Percentiles rank a stretch among this genome's conserved stretches.
phyloP scores from a whole-genome alignment of 2,113 vertebrate genomes.

The Beaufortia kweichowensis region DNA sequence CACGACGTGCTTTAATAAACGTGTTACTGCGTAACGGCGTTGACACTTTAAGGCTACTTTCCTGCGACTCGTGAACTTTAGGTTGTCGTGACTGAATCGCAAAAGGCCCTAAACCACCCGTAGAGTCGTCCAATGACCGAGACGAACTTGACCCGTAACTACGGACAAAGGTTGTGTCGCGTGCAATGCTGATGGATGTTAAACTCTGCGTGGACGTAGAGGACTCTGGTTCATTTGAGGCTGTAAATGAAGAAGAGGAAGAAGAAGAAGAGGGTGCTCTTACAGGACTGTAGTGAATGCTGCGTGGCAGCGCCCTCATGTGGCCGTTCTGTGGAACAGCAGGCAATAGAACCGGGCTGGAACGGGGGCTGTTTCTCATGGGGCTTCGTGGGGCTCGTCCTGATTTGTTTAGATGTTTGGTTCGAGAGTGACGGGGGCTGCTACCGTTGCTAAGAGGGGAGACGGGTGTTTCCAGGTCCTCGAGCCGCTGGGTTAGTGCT shows the following conservation, averaged over 20 bases:
- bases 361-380: conserved; percentile 56
- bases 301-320: conserved; percentile 65
- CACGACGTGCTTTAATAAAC: conserved; percentile 62
- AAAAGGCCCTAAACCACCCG: conserved; percentile 43
- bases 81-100: conserved; percentile 13
- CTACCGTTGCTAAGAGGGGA: conserved; percentile 67
- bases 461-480: conserved; percentile 80
- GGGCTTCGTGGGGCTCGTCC: conserved; percentile 71
- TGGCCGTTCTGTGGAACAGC: conserved; percentile 24
- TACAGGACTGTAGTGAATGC: conserved; percentile 76
- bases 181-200: conserved; percentile 55
- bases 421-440: conserved; percentile 74
- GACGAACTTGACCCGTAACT: conserved; percentile 58
- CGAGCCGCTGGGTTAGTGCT: conserved; percentile 77
- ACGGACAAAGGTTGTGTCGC: conserved; percentile 69
- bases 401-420: conserved; percentile 74
- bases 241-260: conserved; percentile 44
- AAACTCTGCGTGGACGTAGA: conserved; percentile 44
- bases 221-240: conserved; percentile 40
- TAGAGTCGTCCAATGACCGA: conserved; percentile 35
- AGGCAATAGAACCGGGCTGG: conserved; percentile 67
- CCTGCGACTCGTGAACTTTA: conserved; percentile 39
- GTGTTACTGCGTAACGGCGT: conserved; percentile 65
- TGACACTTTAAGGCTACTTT: conserved; percentile 13
- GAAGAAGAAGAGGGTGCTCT: conserved; percentile 61